Conservation (phyloP, 2,113 vertebrate species). For the cattle (Bos taurus) region ARS-UCD2.0 NC_037336.1:20724001-20724500, state of each 20-base stretch:
- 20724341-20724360: neutral
- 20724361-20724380: neutral
- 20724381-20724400: neutral
- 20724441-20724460: neutral
- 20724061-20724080: neutral
- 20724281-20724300: neutral
- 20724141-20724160: neutral
- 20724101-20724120: neutral
- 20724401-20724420: neutral
- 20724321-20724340: neutral
- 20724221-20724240: neutral
- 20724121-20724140: neutral
- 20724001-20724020: neutral
- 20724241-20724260: neutral
- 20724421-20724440: neutral
- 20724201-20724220: neutral
- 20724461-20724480: neutral
- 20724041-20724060: neutral
- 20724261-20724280: neutral
- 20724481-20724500: neutral
- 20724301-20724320: neutral
- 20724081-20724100: neutral
- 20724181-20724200: neutral
- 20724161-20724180: neutral
- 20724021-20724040: neutral